Evolutionary conservation across 92 coral and sea anemone species (phyloP).

Genomic region (Pocillopora grandis): DNA sequence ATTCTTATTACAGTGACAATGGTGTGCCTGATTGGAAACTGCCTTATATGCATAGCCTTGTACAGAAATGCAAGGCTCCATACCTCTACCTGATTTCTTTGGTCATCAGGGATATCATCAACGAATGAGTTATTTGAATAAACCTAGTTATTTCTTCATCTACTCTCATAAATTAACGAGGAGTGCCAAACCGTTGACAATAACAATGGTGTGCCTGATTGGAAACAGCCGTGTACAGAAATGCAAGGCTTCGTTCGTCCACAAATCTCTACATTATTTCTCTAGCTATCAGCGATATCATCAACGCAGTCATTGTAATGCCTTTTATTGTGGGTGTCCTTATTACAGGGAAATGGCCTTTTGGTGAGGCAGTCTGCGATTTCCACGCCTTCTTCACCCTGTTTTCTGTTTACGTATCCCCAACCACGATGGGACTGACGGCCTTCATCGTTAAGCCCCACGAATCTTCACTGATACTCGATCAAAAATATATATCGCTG

Average conservation of each 20-base stretch:
- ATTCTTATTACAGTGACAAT: not conserved
- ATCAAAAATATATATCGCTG: constrained; percentile 12
- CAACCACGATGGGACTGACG: constrained; percentile 37
- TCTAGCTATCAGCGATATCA: constrained; percentile 28
- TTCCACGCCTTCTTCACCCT: constrained; percentile 44
- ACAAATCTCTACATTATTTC: no score
- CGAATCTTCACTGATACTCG: constrained; percentile 8
- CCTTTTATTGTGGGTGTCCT: constrained; percentile 15
- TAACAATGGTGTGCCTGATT: not conserved
- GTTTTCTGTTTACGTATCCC: constrained; percentile 41
- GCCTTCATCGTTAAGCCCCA: constrained; percentile 27
- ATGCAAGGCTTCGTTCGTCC: constrained; percentile 22
- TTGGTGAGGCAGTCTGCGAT: not conserved
- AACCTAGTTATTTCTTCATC: no score
- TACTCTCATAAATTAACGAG: no score
- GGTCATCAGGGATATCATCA: no score
- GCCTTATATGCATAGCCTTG: constrained; percentile 19
- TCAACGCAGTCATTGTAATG: constrained; percentile 27
- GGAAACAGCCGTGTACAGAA: constrained; percentile 38
- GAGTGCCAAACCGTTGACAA: no score
- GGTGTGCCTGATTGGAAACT: constrained; percentile 29
- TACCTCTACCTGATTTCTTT: constrained; percentile 21
- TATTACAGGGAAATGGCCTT: constrained; percentile 27
- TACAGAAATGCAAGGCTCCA: constrained; percentile 32
- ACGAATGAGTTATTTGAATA: no score